A percentile compares a stretch with the other conserved stretches of the same genome.
Conservation (phyloP, 2,888 invertebrate genomes). For the Cinara cedri region DNA sequence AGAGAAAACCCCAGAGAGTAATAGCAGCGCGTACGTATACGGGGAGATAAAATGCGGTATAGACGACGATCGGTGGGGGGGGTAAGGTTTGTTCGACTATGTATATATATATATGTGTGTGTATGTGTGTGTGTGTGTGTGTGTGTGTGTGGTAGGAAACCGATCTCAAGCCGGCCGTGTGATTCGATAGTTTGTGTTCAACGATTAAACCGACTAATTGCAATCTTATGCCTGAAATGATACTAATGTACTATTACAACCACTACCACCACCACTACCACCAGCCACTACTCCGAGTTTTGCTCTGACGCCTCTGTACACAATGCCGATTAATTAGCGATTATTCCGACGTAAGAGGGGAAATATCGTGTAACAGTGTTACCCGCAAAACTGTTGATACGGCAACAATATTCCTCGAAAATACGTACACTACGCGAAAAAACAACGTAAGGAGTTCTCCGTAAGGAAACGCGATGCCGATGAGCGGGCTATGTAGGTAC, state of each 20-base stretch:
- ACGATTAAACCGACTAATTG: conserved; percentile 56
- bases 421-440: background rate
- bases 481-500: too few relatives aligned
- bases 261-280: too few relatives aligned
- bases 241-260: too few relatives aligned
- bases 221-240: conserved; percentile 57
- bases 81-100: too few relatives aligned
- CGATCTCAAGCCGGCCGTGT: conserved; percentile 56
- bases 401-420: conserved; percentile 10
- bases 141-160: conserved; percentile 34
- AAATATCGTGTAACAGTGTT: conserved; percentile 1
- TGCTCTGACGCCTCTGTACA: conserved; percentile 56
- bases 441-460: background rate
- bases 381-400: conserved; percentile 42
- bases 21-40: conserved; percentile 15
- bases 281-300: conserved; percentile 36
- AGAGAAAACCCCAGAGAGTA: conserved; percentile 54
- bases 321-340: conserved; percentile 56
- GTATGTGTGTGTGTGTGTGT: too few relatives aligned
- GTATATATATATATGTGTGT: too few relatives aligned
- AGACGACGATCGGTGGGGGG: too few relatives aligned
- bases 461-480: too few relatives aligned
- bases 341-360: conserved; percentile 38
- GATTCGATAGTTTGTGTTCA: conserved; percentile 57
- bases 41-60: conserved; percentile 42